Evolutionary conservation across 1,140 invertebrate species (phyloP).

Genomic region (Lepidostoma basale): DNA sequence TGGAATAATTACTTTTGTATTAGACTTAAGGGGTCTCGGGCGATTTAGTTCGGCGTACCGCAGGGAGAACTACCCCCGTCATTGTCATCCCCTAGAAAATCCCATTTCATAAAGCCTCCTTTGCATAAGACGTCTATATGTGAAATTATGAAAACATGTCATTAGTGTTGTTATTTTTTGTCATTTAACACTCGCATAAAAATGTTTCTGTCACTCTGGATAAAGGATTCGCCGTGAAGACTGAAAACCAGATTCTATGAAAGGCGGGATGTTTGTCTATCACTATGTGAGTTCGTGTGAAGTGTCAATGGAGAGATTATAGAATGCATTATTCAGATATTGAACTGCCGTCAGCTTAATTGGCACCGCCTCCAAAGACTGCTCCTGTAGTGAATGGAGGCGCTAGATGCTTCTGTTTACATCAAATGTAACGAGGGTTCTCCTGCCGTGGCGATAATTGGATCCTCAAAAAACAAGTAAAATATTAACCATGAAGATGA

Average conservation of each 20-base stretch:
- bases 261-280: not conserved
- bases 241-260: not conserved
- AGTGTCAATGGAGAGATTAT: slow-evolving; percentile 7
- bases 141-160: slow-evolving; percentile 36
- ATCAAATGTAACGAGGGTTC: too few species aligned
- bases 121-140: slow-evolving; percentile 17
- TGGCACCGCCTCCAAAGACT: not conserved
- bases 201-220: slow-evolving; percentile 10
- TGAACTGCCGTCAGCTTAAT: not conserved
- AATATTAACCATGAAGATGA: too few species aligned
- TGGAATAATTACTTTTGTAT: slow-evolving; percentile 43
- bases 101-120: slow-evolving; percentile 18
- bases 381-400: too few species aligned
- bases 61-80: slow-evolving; percentile 37
- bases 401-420: too few species aligned
- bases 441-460: too few species aligned
- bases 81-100: slow-evolving; percentile 7
- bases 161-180: slow-evolving; percentile 28
- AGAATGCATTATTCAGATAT: slow-evolving; percentile 7
- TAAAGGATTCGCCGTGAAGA: slow-evolving; percentile 12
- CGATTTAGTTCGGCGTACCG: slow-evolving; percentile 36
- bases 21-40: slow-evolving; percentile 25
- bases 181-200: not conserved
- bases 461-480: too few species aligned
- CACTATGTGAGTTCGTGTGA: not conserved